Conservation (phyloP, 2,888 invertebrate genomes). For the Drosophila nr. medialis region DNA sequence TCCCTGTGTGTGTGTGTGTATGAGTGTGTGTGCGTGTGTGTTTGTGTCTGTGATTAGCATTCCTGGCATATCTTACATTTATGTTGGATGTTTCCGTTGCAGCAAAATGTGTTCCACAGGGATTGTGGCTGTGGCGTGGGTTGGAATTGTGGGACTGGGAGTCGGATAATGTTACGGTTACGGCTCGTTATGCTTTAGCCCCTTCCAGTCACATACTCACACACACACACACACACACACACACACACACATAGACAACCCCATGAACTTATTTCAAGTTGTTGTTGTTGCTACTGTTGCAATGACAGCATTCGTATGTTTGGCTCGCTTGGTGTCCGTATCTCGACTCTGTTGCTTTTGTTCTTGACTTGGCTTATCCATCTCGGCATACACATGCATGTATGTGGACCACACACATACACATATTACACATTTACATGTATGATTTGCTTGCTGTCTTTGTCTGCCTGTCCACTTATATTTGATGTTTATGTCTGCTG, state of each 20-base stretch:
- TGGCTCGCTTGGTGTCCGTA: constrained; percentile 30
- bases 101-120: constrained; percentile 65
- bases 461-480: constrained; percentile 70
- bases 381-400: background rate
- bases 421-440: constrained; percentile 52
- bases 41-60: constrained; percentile 78
- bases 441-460: constrained; percentile 28
- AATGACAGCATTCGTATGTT: constrained; percentile 38
- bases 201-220: constrained; percentile 20
- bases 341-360: constrained; percentile 62
- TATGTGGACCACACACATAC: background rate
- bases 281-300: constrained; percentile 29
- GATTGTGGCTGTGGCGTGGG: constrained; percentile 10
- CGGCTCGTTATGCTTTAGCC: constrained; percentile 79
- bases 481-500: constrained; percentile 74
- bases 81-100: constrained; percentile 79
- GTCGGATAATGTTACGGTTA: constrained; percentile 78
- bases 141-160: constrained; percentile 44
- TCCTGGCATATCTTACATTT: constrained; percentile 81
- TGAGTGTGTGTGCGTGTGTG: constrained; percentile 23
- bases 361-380: constrained; percentile 47
- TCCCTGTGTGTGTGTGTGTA: constrained; percentile 3
- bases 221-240: background rate
- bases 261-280: constrained; percentile 46
- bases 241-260: constrained; percentile 1